Conservation (phyloP, 2,888 invertebrate species). For the Pterobdella sp. region DNA sequence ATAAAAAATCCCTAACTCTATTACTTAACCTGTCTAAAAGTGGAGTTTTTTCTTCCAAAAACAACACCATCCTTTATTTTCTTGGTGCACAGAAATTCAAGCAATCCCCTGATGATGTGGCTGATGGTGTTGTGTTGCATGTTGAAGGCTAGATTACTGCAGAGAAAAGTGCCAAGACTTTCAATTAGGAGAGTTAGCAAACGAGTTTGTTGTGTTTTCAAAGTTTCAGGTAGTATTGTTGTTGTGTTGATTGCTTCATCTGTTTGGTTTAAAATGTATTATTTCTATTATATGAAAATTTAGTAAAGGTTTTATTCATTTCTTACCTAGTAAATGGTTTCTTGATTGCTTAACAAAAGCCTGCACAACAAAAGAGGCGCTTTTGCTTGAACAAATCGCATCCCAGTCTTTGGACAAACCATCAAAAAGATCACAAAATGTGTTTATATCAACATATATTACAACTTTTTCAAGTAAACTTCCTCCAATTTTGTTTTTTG, state of each 20-base stretch:
- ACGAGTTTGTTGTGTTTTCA: background rate
- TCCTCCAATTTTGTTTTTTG: background rate
- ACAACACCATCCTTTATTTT: background rate
- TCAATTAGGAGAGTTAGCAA: background rate
- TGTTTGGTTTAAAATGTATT: background rate
- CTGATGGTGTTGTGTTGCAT: background rate
- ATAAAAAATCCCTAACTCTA: too few relatives aligned
- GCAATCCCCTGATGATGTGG: background rate
- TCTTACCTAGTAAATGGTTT: background rate
- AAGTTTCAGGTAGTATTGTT: background rate
- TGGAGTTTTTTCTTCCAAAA: background rate
- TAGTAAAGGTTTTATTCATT: background rate
- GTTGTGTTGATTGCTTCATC: background rate
- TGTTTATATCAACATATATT: background rate
- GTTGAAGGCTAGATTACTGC: background rate
- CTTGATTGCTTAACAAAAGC: background rate
- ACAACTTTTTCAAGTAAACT: background rate
- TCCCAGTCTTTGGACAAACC: constrained; percentile 10
- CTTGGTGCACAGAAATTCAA: background rate
- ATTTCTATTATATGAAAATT: background rate
- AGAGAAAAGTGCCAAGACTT: background rate
- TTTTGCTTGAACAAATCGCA: background rate
- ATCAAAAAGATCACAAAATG: background rate
- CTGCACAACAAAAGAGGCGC: constrained; percentile 5
- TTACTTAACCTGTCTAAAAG: background rate